A percentile compares a stretch with the other conserved stretches of the same genome.
Evolutionary conservation across 2,888 invertebrate genomes (phyloP).

Genomic region (Aromia moschata): DNA sequence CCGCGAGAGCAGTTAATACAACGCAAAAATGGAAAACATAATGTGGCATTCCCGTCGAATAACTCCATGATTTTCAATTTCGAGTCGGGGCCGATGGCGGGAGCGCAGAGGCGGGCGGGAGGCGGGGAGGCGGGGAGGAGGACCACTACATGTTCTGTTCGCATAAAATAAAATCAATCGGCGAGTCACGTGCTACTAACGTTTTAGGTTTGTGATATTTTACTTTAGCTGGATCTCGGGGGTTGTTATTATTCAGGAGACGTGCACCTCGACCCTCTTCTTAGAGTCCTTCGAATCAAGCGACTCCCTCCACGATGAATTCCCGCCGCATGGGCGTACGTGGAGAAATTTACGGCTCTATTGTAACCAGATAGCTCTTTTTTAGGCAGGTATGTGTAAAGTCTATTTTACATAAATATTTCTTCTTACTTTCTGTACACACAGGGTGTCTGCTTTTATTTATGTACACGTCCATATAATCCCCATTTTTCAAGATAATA

Average conservation of each 20-base stretch:
- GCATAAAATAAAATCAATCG: conserved; percentile 64
- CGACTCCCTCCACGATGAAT: conserved; percentile 15
- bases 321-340: background rate
- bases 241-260: conserved; percentile 61
- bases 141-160: conserved; percentile 55
- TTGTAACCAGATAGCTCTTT: no score
- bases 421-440: no score
- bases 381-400: no score
- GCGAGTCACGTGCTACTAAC: conserved; percentile 63
- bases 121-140: no score
- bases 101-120: conserved; percentile 16
- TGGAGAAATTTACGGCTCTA: no score
- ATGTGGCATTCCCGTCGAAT: conserved; percentile 20
- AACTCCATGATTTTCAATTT: conserved; percentile 57
- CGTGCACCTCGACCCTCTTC: conserved; percentile 49
- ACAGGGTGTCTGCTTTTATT: no score
- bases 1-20: conserved; percentile 1
- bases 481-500: no score
- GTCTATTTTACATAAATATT: no score
- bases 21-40: conserved; percentile 19
- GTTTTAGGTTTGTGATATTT: conserved; percentile 65
- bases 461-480: no score
- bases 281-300: conserved; percentile 35
- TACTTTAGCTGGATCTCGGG: conserved; percentile 55
- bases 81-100: conserved; percentile 29